Evolutionary conservation across 2,888 invertebrate species (phyloP).

Genomic region (Apomyelois bistriatella): DNA sequence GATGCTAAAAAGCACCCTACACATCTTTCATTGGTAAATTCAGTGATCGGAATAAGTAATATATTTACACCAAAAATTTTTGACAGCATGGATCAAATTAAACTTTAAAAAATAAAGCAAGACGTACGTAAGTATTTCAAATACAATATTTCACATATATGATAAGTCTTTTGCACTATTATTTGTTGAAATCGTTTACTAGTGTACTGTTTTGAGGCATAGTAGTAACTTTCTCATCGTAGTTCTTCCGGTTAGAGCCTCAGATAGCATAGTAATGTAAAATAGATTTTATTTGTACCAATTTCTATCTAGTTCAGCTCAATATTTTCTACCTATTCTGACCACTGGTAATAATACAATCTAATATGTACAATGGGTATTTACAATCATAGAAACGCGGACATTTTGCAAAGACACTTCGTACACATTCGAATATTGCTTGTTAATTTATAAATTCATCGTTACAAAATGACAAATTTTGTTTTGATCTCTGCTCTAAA

Average conservation of each 20-base stretch:
- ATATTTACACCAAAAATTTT: too few relatives aligned
- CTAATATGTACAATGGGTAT: conserved; percentile 59
- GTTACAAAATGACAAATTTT: conserved; percentile 27
- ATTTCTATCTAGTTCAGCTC: neutral
- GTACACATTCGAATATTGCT: conserved; percentile 35
- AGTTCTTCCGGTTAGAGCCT: too few relatives aligned
- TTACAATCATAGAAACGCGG: conserved; percentile 40
- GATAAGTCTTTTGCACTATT: too few relatives aligned
- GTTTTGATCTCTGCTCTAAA: conserved; percentile 3
- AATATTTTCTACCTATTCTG: neutral
- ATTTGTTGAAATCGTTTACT: too few relatives aligned
- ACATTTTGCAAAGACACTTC: conserved; percentile 42
- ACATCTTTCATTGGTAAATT: conserved; percentile 61
- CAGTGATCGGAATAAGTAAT: neutral
- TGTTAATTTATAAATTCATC: conserved; percentile 30
- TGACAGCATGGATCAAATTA: too few relatives aligned
- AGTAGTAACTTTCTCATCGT: too few relatives aligned
- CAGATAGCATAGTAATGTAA: too few relatives aligned
- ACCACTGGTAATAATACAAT: conserved; percentile 19
- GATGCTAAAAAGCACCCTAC: conserved; percentile 60
- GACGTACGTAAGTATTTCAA: too few relatives aligned
- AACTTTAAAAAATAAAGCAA: too few relatives aligned
- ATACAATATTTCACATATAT: too few relatives aligned
- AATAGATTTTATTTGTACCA: too few relatives aligned
- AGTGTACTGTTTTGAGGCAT: too few relatives aligned